A percentile compares a stretch with the other conserved stretches of the same genome.
Conservation (phyloP, 2,888 invertebrate genomes). For the Colostygia pectinataria region DNA sequence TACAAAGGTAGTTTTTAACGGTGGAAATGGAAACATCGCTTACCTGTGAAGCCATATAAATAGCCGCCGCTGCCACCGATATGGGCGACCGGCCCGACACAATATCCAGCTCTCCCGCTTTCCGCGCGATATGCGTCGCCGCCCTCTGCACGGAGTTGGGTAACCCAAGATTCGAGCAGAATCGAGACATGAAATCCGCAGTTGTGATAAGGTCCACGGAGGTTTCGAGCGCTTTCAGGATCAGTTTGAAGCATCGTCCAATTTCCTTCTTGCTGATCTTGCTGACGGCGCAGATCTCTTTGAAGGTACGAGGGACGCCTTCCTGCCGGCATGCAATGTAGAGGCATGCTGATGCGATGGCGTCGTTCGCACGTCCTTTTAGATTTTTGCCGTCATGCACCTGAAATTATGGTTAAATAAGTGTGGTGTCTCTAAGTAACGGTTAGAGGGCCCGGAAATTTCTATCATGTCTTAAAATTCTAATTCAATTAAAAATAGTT, state of each 20-base stretch:
- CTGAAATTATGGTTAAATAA: too few relatives aligned
- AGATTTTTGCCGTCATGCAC: conserved; percentile 97
- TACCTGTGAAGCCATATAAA: conserved; percentile 99
- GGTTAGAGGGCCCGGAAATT: too few relatives aligned
- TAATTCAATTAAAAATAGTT: too few relatives aligned
- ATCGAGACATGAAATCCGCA: conserved; percentile 99
- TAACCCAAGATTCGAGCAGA: conserved; percentile 96
- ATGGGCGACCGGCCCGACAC: conserved; percentile 99
- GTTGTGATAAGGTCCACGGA: conserved; percentile 99
- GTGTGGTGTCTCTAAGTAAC: too few relatives aligned
- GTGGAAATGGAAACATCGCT: too few relatives aligned
- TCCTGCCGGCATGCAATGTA: conserved; percentile 99
- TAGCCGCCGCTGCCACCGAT: conserved; percentile 99
- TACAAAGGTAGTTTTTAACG: too few relatives aligned
- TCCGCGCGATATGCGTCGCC: conserved; percentile 97
- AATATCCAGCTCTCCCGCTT: conserved; percentile 98
- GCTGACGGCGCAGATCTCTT: conserved; percentile 99
- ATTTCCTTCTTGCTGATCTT: conserved; percentile 99
- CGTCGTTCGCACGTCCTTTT: conserved; percentile 98
- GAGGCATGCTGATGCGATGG: conserved; percentile 98
- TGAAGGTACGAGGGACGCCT: conserved; percentile 99
- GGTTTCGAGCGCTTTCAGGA: conserved; percentile 97
- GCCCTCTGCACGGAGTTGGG: conserved; percentile 95
- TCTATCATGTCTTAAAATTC: too few relatives aligned
- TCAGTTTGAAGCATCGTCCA: conserved; percentile 98